Evolutionary conservation across 92 coral and sea anemone species (phyloP), one percentile per base, ranked within the genome.

Genomic region (Epizoanthus ramosus): DNA sequence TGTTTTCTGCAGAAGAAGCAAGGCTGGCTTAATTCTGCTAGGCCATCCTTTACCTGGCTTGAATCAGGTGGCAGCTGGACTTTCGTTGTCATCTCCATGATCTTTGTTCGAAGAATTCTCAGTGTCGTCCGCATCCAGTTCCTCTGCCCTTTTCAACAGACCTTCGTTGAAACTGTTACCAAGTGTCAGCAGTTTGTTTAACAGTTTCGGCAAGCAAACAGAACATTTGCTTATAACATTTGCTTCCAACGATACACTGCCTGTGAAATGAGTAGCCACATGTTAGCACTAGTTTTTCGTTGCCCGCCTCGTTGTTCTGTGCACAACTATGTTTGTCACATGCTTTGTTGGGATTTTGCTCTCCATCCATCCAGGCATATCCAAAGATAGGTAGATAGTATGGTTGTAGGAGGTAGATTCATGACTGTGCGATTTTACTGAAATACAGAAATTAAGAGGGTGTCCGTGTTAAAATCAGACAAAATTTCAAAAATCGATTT

Each of bases 211-310:
- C 6, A 65, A 18, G 59, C 88, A 85, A 18, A 85, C 59, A 3
- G 84, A 76, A 50, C n/a, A n/a, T n/a, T n/a, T n/a, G n/a, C n/a
- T n/a, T n/a, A n/a, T n/a, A n/a, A n/a, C 88, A 74, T 8, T 37
- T 66, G 18, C 16, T 76, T 21, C 37, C 43, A n/a, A 37, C 53
- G 28, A 71, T 39, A 37, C 92, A 85, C 6, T 21, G 67, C 24
- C 14, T 19, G 61, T 89, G 92, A 57, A 80, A 85, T 1, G 89
- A 85, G 54, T 89, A 89, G 64, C 86, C 85, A 75, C 89, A 85
- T 35, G 77, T 80, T 65, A 89, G 68, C 16, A 61, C 25, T 58
- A 80, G 8, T 45, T 8, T 65, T 3, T 50, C 71, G 18, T 60
- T 31, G 18, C 56, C 74, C 39, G 4, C 39, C 39, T 35, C 39